phyloP scores from a whole-genome alignment of 1,140 invertebrate species.

The Batillaria attramentaria region DNA sequence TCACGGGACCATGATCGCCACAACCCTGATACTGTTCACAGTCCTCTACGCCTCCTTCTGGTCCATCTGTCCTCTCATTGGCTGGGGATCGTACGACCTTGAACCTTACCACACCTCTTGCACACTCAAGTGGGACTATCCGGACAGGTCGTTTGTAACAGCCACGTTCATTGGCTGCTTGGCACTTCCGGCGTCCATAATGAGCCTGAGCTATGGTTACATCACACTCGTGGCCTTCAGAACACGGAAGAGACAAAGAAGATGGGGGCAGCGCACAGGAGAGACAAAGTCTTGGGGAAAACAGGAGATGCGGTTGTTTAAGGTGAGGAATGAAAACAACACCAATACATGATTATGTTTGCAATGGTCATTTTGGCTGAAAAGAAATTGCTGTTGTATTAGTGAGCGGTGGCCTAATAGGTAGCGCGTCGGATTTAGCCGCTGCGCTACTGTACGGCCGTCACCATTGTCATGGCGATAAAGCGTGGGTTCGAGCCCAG shows the following conservation, averaged over 20 bases:
- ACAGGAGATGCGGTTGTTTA: slow-evolving; percentile 38
- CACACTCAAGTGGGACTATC: slow-evolving; percentile 65
- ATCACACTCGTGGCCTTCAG: slow-evolving; percentile 33
- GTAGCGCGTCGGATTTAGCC: too few relatives aligned
- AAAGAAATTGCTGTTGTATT: too few relatives aligned
- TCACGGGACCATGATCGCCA: background rate
- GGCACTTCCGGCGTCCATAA: slow-evolving; percentile 46
- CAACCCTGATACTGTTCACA: background rate
- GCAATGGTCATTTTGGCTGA: too few relatives aligned
- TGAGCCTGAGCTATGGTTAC: slow-evolving; percentile 47
- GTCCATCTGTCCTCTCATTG: slow-evolving; percentile 57
- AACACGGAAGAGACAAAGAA: slow-evolving; percentile 29
- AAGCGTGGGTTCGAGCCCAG: too few relatives aligned
- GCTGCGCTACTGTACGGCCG: too few relatives aligned
- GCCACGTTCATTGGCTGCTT: slow-evolving; percentile 53
- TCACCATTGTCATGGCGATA: too few relatives aligned
- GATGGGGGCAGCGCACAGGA: slow-evolving; percentile 19
- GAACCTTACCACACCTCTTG: slow-evolving; percentile 69
- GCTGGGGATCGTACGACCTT: slow-evolving; percentile 65
- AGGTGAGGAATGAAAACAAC: slow-evolving; percentile 19
- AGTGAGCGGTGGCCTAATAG: too few relatives aligned
- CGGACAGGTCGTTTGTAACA: slow-evolving; percentile 54
- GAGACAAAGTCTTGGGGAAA: slow-evolving; percentile 29
- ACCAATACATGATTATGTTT: too few relatives aligned
- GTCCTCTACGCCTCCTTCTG: slow-evolving; percentile 51